Base-by-base conservation (phyloP, 1,140 invertebrate species). In the Cydia splendana region DNA sequence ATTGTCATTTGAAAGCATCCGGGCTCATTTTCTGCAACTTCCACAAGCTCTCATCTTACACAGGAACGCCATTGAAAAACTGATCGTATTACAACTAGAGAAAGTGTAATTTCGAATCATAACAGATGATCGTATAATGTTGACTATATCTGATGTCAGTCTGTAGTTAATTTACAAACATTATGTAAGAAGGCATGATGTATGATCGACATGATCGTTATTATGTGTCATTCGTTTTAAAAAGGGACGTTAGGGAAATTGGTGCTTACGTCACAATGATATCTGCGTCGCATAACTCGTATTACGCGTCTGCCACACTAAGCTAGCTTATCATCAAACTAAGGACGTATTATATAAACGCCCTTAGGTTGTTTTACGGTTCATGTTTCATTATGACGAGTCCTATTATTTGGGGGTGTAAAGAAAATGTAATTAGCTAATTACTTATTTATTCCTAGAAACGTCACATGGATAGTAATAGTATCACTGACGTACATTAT, bases 151-250 rank as follows among this genome's bases (percentile, higher is more conserved):
- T 62, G 57, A 62, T 62, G 57, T 24, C 57, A 20, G 57, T 20
- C 1, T 24, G 2, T 4, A 62, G 57, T 62, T 12, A 57, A 62
- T 24, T 62, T 20, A 62, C 20, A 62, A 62, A 62, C 20, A 62
- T 57, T 20, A 57, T 62, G 53, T 57, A 57, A 57, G 53, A 48
- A 48, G 45, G 53, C n/a, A 57, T 57, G n/a, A 57, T 57, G 57
- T 2, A 10, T 24, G 57, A 62, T 10, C 57, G 18, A 20, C 2
- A 10, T 24, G 57, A 62, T 10, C 57, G 18, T 20, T 24, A 24
- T 62, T 18, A 24, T 62, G 18, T 18, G n/a, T 62, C 2, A 24
- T 18, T 62, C 18, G 4, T 10, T 62, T 62, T 24, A 2, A 62
- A 24, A 5, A 15, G 12, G 13, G 5, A 15, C 48, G 13, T n/a